Conservation (phyloP, 1,140 invertebrate species). For the Archegozetes longisetosus region DNA sequence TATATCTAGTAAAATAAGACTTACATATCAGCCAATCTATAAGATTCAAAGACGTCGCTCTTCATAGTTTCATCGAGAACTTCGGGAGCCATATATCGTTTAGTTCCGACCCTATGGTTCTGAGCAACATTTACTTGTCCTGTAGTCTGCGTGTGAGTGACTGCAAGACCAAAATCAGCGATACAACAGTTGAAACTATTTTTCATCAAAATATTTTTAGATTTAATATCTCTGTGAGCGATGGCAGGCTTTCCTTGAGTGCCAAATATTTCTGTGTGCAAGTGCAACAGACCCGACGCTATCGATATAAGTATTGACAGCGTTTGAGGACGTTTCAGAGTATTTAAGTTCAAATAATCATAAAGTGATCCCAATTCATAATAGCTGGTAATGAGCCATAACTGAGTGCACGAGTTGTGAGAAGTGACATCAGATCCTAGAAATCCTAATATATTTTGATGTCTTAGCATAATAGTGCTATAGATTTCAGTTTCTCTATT, state of each 20-base stretch:
- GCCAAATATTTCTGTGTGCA: conserved; percentile 75
- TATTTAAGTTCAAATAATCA: conserved; percentile 66
- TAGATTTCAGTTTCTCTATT: conserved; percentile 90
- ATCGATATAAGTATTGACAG: conserved; percentile 82
- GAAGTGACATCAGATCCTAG: conserved; percentile 71
- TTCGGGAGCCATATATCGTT: conserved; percentile 44
- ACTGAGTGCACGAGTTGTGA: conserved; percentile 67
- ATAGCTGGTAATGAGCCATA: conserved; percentile 89
- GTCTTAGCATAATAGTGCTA: conserved; percentile 82
- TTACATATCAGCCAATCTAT: conserved; percentile 74
- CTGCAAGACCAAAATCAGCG: conserved; percentile 80
- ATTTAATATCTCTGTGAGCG: conserved; percentile 87
- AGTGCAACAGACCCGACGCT: conserved; percentile 75
- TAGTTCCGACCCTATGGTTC: conserved; percentile 90
- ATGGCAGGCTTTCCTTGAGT: conserved; percentile 85
- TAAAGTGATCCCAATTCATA: conserved; percentile 86
- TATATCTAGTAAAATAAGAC: background rate
- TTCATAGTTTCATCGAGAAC: conserved; percentile 72
- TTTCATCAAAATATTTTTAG: conserved; percentile 90
- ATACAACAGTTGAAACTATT: conserved; percentile 83
- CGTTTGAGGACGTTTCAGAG: conserved; percentile 59
- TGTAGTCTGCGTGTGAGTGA: conserved; percentile 37
- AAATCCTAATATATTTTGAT: conserved; percentile 86
- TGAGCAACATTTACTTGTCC: conserved; percentile 77
- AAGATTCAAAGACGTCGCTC: conserved; percentile 69